phyloP scores from a whole-genome alignment of 1,140 invertebrate genomes.

The Macrobrachium rosenbergii region DNA sequence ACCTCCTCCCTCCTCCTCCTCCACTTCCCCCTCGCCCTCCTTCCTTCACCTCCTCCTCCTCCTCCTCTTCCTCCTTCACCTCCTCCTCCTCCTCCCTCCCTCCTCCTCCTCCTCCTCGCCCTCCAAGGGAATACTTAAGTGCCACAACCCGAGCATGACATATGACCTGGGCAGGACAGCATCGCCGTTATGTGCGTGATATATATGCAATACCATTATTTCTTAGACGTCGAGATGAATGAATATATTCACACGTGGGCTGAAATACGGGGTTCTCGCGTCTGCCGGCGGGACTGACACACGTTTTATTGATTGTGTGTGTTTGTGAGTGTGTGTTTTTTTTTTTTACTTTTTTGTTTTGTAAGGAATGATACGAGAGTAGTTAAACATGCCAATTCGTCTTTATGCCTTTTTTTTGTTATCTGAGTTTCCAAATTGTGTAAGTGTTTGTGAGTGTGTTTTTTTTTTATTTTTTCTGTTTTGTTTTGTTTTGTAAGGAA shows the following conservation, averaged over 20 bases:
- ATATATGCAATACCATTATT: constrained; percentile 44
- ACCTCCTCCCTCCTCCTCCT: not conserved
- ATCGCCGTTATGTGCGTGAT: constrained; percentile 24
- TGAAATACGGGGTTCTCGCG: not conserved
- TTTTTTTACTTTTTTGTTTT: too few relatives aligned
- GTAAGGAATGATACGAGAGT: too few relatives aligned
- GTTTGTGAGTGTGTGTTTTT: too few relatives aligned
- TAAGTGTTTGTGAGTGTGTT: too few relatives aligned
- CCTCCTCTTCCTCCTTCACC: not conserved
- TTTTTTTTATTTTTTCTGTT: too few relatives aligned
- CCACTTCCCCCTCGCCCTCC: not conserved
- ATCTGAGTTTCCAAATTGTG: too few relatives aligned
- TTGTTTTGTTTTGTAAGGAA: too few relatives aligned
- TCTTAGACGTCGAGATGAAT: constrained; percentile 30
- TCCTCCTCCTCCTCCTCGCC: not conserved
- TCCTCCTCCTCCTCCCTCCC: not conserved
- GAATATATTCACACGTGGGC: not conserved
- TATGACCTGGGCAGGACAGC: constrained; percentile 30
- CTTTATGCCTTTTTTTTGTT: too few relatives aligned
- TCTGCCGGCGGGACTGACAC: too few relatives aligned
- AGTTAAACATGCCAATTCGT: too few relatives aligned
- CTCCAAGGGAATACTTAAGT: not conserved
- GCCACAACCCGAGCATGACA: constrained; percentile 45
- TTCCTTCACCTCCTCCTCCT: not conserved
- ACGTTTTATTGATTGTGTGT: too few relatives aligned